Conservation (phyloP, 2,888 invertebrate species). For the Mycalesis mineus region DNA sequence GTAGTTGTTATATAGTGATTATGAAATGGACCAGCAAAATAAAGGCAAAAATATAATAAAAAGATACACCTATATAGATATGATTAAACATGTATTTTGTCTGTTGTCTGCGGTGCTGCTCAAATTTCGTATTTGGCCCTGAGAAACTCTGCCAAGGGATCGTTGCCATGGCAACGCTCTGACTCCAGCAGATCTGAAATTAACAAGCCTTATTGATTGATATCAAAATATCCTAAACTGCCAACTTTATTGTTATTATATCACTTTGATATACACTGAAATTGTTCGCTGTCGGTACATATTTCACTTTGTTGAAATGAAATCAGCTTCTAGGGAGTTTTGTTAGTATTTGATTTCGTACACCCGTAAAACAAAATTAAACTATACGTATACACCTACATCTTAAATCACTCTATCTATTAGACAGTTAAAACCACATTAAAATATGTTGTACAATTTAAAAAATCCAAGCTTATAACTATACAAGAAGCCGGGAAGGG, state of each 20-base stretch:
- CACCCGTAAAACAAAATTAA: too few relatives aligned
- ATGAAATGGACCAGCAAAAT: too few relatives aligned
- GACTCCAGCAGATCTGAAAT: constrained; percentile 51
- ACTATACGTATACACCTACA: too few relatives aligned
- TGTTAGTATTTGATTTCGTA: too few relatives aligned
- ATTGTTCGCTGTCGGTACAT: constrained; percentile 11
- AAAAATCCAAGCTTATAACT: too few relatives aligned
- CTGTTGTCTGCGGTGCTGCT: constrained; percentile 15
- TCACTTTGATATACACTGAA: constrained; percentile 11
- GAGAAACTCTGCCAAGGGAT: constrained; percentile 53
- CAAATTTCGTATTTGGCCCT: constrained; percentile 33
- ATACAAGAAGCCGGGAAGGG: too few relatives aligned
- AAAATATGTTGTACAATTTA: too few relatives aligned
- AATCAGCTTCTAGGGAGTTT: not conserved
- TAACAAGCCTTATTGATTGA: constrained; percentile 61
- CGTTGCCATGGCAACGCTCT: constrained; percentile 62
- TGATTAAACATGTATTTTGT: not conserved
- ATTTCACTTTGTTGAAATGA: constrained; percentile 1
- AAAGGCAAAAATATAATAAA: too few relatives aligned
- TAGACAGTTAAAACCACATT: too few relatives aligned
- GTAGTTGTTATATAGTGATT: too few relatives aligned
- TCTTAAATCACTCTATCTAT: too few relatives aligned
- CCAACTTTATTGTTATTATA: constrained; percentile 33
- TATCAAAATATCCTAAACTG: constrained; percentile 48
- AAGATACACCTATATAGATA: too few relatives aligned